Base-by-base conservation (phyloP, 2,113 vertebrate species). In the Phrynosoma blainvillii region DNA sequence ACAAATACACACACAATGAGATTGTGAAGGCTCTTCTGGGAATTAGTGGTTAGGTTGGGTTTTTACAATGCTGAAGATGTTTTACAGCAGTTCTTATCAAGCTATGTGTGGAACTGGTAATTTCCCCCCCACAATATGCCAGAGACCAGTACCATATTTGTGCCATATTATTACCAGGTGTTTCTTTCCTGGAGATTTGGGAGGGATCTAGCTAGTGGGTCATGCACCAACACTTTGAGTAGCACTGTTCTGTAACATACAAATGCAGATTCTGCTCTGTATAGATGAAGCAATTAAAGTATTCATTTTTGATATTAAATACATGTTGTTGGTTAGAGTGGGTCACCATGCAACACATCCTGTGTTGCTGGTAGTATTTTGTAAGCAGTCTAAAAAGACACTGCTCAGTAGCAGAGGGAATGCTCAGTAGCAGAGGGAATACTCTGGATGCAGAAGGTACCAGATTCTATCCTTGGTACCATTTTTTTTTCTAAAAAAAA, bases 211-310 rank as follows among this genome's bases (percentile, higher is more conserved):
- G 7, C 47, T 47, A 47, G 47, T 47, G 47, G 47, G 47, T 47
- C 47, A 47, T 62, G 47, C 47, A 47, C 47, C 7, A 47, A 5
- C 47, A 47, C 7, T 6, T 47, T 4, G 47, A 47, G 47, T 47
- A 47, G 47, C 47, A 47, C 47, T 47, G 21, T 2, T 0, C 0
- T 0, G 32, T 77, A 70, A 82, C 84, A 12, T 89, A 70, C 27
- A 10, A 36, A 86, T 82, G 71, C 40, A 25, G n/a, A 18, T 30
- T 4, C 9, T 83, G 40, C 7, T 16, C n/a, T 82, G 10, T 73
- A 11, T 54, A 56, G 70, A 0, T 32, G 8, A 21, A 68, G 18
- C 9, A 82, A 9, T 68, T 36, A 82, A 82, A 2, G 66, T 13
- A 54, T 23, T 36, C 20, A 36, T 84, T 74, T 11, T 36, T 59